Conservation (phyloP, 2,888 invertebrate species). For the Oegoconia quadripuncta region DNA sequence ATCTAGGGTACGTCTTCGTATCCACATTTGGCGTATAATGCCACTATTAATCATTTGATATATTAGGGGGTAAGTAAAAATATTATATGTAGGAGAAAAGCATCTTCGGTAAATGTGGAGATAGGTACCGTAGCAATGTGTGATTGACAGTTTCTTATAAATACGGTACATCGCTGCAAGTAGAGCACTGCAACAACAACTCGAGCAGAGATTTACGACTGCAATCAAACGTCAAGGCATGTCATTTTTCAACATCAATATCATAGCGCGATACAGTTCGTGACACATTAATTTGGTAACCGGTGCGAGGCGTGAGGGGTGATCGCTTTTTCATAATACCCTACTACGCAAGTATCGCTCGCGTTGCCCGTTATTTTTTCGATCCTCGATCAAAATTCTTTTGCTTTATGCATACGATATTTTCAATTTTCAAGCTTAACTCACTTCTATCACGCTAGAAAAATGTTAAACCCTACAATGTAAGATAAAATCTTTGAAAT, state of each 20-base stretch:
- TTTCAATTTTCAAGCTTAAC: too few species aligned
- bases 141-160: conserved; percentile 14
- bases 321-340: conserved; percentile 47
- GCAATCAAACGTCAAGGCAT: conserved; percentile 48
- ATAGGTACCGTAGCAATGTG: not conserved
- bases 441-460: too few species aligned
- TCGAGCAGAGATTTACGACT: conserved; percentile 45
- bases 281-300: conserved; percentile 60
- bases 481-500: not conserved
- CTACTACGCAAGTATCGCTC: conserved; percentile 1
- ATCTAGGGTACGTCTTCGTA: conserved; percentile 46
- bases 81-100: not conserved
- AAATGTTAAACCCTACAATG: too few species aligned
- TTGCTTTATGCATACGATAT: not conserved
- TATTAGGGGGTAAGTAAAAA: conserved; percentile 12
- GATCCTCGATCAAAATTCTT: conserved; percentile 11
- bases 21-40: conserved; percentile 46
- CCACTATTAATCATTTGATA: conserved; percentile 51
- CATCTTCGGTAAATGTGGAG: not conserved
- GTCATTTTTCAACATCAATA: conserved; percentile 59
- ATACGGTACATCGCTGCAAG: conserved; percentile 25
- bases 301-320: conserved; percentile 32
- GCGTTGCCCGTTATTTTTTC: not conserved
- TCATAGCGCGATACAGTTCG: conserved; percentile 41
- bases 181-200: conserved; percentile 21